Evolutionary conservation across 37 sponge, comb jelly and placozoan genomes (phyloP).

Genomic region (Cliona cf. orientalis): DNA sequence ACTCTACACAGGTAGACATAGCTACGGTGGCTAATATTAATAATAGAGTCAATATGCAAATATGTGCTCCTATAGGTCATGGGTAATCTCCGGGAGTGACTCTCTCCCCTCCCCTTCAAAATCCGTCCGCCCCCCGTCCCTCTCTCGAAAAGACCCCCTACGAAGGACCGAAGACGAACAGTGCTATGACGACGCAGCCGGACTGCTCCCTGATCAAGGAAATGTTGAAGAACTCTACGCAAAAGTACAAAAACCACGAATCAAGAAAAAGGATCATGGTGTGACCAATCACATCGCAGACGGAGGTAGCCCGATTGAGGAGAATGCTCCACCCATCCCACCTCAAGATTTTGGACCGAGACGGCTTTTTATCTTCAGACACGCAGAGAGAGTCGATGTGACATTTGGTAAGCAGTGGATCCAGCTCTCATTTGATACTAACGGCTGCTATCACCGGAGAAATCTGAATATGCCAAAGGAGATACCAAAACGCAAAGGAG

Average conservation of each 20-base stretch:
- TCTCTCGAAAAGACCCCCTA: conserved; percentile 21
- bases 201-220: conserved; percentile 55
- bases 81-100: conserved; percentile 21
- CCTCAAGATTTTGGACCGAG: conserved; percentile 70
- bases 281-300: not conserved
- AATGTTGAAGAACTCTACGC: conserved; percentile 73
- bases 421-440: conserved; percentile 77
- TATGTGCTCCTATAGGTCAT: conserved; percentile 32
- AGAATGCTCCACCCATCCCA: conserved; percentile 30
- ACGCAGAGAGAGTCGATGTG: conserved; percentile 92
- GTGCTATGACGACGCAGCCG: conserved; percentile 41
- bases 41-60: no score
- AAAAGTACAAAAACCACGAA: conserved; percentile 50
- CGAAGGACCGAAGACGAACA: conserved; percentile 39
- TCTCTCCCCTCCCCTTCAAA: conserved; percentile 20
- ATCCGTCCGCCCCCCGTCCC: not conserved
- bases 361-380: conserved; percentile 82
- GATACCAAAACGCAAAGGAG: conserved; percentile 78
- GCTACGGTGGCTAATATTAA: no score
- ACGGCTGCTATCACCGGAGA: conserved; percentile 82
- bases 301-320: not conserved
- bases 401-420: conserved; percentile 96
- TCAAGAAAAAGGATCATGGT: not conserved
- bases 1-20: conserved; percentile 86
- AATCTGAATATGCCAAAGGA: conserved; percentile 93